Evolutionary conservation across 2,113 vertebrate genomes (phyloP), one percentile per base, ranked within the genome.

Genomic region (Syngnathus typhle): DNA sequence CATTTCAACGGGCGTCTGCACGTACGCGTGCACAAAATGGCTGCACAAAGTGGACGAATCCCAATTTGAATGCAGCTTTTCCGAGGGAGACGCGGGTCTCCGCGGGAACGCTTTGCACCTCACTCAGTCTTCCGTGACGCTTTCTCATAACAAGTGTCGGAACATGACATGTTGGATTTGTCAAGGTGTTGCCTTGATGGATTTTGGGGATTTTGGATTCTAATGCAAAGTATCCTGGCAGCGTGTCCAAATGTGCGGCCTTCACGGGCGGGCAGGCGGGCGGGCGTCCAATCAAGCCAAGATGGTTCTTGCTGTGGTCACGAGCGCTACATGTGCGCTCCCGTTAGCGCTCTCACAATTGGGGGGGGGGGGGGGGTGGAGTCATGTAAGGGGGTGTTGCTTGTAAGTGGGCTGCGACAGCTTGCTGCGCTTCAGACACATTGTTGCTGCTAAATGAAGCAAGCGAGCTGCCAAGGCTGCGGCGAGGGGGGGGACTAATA

Each of bases 371-470:
- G 18, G 1, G 58, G 1, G 18, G 58, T 18, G 6, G 27, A 16
- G 9, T 11, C 10, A 21, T 52, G n/a, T 54, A 54, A 21, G 37
- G 37, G 60, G 60, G 11, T 44, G 60, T 19, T n/a, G 39, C 1
- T n/a, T 27, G 1, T 58, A 58, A 58, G 55, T 58, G 55, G 68
- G 44, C 65, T 55, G 76, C 70, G 82, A 89, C 87, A 86, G 85
- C 85, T 86, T 82, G 86, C 82, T 69, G 72, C 66, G 84, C 75
- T 77, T 84, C 78, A 87, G 75, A 85, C 72, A 82, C 83, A 86
- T 87, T 87, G 85, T 86, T 85, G 78, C 73, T 78, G 84, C 79
- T 88, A 87, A 88, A 87, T 84, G 82, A 88, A 88, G 84, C 82
- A 64, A 84, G 64, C 19, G 23, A 54, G 62, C 73, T 68, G 79